These are phyloP conservation scores for Cinclus cinclus DNA, from an alignment of 2,113 vertebrate genomes.

Conservation along the genomic window DNA sequence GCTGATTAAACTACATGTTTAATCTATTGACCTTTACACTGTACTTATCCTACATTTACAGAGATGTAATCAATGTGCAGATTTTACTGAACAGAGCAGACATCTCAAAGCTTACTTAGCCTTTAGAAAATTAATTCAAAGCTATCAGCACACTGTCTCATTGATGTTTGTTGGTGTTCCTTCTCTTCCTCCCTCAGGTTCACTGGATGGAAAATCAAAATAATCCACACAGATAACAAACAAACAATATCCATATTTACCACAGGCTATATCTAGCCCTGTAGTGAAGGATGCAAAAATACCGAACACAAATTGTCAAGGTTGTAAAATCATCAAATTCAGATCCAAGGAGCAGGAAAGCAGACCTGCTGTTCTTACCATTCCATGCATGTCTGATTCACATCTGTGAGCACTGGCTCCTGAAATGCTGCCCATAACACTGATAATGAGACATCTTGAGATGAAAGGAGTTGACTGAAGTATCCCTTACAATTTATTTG, in stretches of 20 bases:
- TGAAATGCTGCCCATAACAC: not conserved
- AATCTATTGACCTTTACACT: constrained; percentile 72
- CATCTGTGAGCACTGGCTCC: not conserved
- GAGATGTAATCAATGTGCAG: constrained; percentile 56
- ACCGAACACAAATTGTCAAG: not conserved
- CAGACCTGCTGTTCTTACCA: not conserved
- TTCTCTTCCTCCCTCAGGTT: not conserved
- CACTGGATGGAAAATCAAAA: not conserved
- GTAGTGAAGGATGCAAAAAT: not conserved
- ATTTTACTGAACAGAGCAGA: not conserved
- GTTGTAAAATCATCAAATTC: not conserved
- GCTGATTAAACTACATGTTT: constrained; percentile 65
- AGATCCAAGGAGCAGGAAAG: not conserved
- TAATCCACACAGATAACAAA: not conserved
- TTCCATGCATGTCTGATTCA: not conserved
- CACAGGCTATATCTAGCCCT: not conserved
- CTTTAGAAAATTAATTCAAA: not conserved
- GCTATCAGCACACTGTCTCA: not conserved
- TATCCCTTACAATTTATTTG: not conserved
- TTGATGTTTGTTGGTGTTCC: not conserved
- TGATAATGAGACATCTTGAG: not conserved
- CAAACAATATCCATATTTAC: not conserved
- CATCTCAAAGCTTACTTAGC: constrained; percentile 16
- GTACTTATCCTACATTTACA: constrained; percentile 41
- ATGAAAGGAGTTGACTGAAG: not conserved